These are phyloP conservation scores for Drosophila obscura DNA, from an alignment of 1,140 invertebrate species.

Conservation along the genomic window DNA sequence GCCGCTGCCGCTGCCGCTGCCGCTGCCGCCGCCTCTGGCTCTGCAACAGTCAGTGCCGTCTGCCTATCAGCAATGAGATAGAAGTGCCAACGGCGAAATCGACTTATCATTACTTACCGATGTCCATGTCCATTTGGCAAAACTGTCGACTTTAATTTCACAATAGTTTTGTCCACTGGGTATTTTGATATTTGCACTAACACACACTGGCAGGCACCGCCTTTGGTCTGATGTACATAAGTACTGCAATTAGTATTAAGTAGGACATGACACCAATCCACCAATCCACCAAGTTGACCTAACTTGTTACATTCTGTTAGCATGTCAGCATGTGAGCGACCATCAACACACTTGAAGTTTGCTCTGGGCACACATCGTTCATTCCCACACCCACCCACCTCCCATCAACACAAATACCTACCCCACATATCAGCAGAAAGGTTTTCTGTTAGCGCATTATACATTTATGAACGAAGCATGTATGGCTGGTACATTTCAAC, in stretches of 20 bases:
- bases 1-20: not conserved
- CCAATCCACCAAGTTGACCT: slow-evolving; percentile 33
- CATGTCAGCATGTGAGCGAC: slow-evolving; percentile 6
- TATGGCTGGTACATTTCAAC: not conserved
- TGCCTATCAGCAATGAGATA: not conserved
- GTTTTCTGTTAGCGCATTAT: slow-evolving; percentile 2
- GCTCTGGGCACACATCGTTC: slow-evolving; percentile 23
- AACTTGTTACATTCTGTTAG: slow-evolving; percentile 40
- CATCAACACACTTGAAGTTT: slow-evolving; percentile 26
- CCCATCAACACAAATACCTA: not conserved
- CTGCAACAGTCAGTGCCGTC: not conserved
- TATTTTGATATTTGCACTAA: no score
- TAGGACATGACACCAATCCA: slow-evolving; percentile 39
- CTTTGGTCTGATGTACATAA: not conserved
- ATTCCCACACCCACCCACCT: not conserved
- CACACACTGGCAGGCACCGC: not conserved
- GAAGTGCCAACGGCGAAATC: not conserved
- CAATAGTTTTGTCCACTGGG: not conserved
- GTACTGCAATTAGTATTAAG: slow-evolving; percentile 46
- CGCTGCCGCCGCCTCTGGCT: not conserved
- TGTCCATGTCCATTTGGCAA: no score
- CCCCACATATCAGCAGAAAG: not conserved
- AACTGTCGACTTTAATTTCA: no score
- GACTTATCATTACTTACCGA: not conserved
- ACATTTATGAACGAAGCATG: slow-evolving; percentile 35